Evolutionary conservation across 2,888 invertebrate genomes (phyloP).

Genomic region (Clusia tigrina): DNA sequence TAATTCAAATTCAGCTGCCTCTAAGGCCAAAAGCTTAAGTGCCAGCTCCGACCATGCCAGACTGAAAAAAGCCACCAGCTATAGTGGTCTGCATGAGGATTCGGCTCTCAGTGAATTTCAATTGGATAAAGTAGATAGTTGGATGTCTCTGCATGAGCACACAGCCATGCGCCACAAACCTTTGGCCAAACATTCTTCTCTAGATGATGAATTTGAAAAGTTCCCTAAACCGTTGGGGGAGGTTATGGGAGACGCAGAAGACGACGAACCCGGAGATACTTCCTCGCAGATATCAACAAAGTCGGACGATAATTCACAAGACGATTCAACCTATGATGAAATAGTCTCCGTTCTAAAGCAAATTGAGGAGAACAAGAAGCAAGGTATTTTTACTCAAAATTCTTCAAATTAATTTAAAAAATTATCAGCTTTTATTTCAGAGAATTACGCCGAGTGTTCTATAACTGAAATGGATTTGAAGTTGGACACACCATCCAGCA

Average conservation of each 20-base stretch:
- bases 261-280: conserved; percentile 47
- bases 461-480: conserved; percentile 53
- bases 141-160: conserved; percentile 63
- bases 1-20: not conserved
- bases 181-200: conserved; percentile 13
- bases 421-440: conserved; percentile 34
- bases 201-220: conserved; percentile 37
- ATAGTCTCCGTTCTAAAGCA: conserved; percentile 64
- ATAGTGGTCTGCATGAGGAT: conserved; percentile 55
- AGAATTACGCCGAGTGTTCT: conserved; percentile 54
- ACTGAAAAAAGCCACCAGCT: conserved; percentile 50
- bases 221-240: conserved; percentile 42
- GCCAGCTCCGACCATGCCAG: conserved; percentile 30
- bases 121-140: conserved; percentile 64
- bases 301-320: conserved; percentile 56
- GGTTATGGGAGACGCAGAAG: conserved; percentile 32
- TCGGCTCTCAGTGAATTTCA: conserved; percentile 61
- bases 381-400: conserved; percentile 45
- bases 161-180: conserved; percentile 32
- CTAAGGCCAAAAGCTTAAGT: conserved; percentile 35
- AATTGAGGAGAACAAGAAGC: conserved; percentile 63
- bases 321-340: conserved; percentile 63
- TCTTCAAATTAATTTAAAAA: not conserved
- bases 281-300: conserved; percentile 50
- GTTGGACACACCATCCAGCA: conserved; percentile 44